Evolutionary conservation across 1,140 invertebrate genomes (phyloP).

Genomic region (Rhagoletis zephyria): DNA sequence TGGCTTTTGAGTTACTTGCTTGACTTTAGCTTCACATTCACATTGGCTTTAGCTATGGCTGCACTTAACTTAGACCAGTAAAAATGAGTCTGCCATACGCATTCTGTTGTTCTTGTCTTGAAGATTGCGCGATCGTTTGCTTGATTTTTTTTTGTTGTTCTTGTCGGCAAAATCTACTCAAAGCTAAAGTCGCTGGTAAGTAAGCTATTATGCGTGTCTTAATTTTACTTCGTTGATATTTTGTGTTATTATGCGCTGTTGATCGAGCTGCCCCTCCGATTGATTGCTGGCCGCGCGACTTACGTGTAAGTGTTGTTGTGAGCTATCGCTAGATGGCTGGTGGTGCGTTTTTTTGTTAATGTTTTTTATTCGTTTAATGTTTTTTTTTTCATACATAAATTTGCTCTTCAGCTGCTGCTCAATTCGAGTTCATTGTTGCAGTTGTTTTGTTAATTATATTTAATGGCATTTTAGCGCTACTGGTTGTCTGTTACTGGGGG

Average conservation of each 20-base stretch:
- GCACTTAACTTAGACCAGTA: background rate
- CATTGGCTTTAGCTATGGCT: too few species aligned
- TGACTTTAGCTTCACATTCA: too few species aligned
- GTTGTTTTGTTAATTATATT: conserved; percentile 72
- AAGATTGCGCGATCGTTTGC: background rate
- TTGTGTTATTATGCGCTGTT: conserved; percentile 63
- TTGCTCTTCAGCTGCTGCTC: conserved; percentile 28
- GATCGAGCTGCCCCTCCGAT: conserved; percentile 44
- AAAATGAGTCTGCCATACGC: background rate
- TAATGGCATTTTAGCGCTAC: conserved; percentile 71
- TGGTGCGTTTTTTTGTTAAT: background rate
- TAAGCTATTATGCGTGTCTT: conserved; percentile 71
- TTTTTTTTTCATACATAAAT: background rate
- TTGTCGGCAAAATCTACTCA: too few species aligned
- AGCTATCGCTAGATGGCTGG: too few species aligned
- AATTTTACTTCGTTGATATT: conserved; percentile 56
- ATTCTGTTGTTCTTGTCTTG: background rate
- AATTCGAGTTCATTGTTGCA: conserved; percentile 57
- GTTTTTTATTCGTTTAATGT: background rate
- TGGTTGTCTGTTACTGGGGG: conserved; percentile 59
- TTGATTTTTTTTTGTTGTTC: conserved; percentile 32
- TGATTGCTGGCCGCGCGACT: background rate
- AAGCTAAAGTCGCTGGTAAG: conserved; percentile 59
- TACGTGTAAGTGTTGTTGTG: background rate
- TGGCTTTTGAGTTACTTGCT: too few species aligned